phyloP scores from a whole-genome alignment of 1,140 invertebrate genomes.

The Panagrolaimus sp. region DNA sequence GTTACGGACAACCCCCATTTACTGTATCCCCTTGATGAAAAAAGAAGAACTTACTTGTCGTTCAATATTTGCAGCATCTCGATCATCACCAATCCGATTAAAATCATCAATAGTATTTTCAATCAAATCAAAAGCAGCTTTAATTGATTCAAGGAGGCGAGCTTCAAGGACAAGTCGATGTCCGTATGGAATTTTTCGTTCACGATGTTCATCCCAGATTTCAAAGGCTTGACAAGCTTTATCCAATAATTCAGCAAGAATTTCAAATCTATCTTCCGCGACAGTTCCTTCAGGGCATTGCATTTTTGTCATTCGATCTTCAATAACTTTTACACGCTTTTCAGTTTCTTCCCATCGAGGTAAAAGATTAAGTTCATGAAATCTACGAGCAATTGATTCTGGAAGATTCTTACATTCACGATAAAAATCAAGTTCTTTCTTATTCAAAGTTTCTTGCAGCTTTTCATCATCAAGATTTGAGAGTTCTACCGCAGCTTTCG shows the following conservation, averaged over 20 bases:
- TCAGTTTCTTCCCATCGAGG: conserved; percentile 42
- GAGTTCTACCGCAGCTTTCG: conserved; percentile 17
- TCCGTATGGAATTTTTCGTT: conserved; percentile 33
- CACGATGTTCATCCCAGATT: conserved; percentile 48
- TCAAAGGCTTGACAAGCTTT: conserved; percentile 50
- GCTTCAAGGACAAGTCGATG: conserved; percentile 50
- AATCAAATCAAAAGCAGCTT: conserved; percentile 46
- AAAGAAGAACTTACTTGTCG: conserved; percentile 26
- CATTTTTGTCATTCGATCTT: conserved; percentile 30
- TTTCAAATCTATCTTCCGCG: conserved; percentile 52
- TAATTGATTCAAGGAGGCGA: conserved; percentile 34
- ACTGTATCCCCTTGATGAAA: neutral
- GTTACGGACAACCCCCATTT: too few relatives aligned
- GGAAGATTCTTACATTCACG: conserved; percentile 24
- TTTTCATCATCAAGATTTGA: conserved; percentile 25
- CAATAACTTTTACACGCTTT: conserved; percentile 40
- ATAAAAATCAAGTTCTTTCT: conserved; percentile 31
- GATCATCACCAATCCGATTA: conserved; percentile 31
- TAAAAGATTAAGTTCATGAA: conserved; percentile 35
- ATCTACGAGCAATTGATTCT: conserved; percentile 20
- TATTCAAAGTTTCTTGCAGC: conserved; percentile 21
- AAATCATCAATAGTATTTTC: conserved; percentile 44
- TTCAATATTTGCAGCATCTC: conserved; percentile 32
- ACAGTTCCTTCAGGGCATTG: conserved; percentile 43
- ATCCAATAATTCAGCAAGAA: conserved; percentile 47